Evolutionary conservation across 2,888 invertebrate genomes (phyloP).

Genomic region (Yponomeuta sedellus): DNA sequence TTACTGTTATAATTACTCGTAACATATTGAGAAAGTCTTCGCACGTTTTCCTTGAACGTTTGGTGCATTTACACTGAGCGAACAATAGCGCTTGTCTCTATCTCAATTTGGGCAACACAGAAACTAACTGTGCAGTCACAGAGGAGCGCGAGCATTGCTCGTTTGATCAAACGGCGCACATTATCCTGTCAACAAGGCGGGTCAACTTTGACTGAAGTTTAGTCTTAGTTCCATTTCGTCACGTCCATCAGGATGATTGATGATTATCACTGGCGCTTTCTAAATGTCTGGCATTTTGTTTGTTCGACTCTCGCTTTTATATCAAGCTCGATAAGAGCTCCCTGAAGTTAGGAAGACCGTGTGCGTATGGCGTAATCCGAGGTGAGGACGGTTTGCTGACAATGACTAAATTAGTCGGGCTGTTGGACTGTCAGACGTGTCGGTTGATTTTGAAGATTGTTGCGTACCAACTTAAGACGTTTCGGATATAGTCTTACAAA

Average conservation of each 20-base stretch:
- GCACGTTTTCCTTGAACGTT: not conserved
- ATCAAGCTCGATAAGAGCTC: not conserved
- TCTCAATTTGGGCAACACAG: no score
- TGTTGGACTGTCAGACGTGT: not conserved
- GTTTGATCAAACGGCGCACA: not conserved
- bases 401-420: not conserved
- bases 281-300: constrained; percentile 25
- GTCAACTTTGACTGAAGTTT: constrained; percentile 19
- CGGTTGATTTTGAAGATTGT: not conserved
- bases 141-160: not conserved
- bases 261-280: constrained; percentile 48
- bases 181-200: constrained; percentile 19
- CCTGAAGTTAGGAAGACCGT: not conserved
- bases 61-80: not conserved
- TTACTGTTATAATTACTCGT: no score
- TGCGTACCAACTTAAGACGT: not conserved
- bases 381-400: constrained; percentile 1
- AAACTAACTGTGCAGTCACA: no score
- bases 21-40: not conserved
- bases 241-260: constrained; percentile 60
- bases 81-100: not conserved
- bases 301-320: not conserved
- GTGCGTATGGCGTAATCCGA: constrained; percentile 8
- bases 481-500: no score
- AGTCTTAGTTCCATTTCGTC: constrained; percentile 37